A percentile compares a stretch with the other conserved stretches of the same genome.
phyloP scores from a whole-genome alignment of 2,888 invertebrate genomes.

The Aelia acuminata region DNA sequence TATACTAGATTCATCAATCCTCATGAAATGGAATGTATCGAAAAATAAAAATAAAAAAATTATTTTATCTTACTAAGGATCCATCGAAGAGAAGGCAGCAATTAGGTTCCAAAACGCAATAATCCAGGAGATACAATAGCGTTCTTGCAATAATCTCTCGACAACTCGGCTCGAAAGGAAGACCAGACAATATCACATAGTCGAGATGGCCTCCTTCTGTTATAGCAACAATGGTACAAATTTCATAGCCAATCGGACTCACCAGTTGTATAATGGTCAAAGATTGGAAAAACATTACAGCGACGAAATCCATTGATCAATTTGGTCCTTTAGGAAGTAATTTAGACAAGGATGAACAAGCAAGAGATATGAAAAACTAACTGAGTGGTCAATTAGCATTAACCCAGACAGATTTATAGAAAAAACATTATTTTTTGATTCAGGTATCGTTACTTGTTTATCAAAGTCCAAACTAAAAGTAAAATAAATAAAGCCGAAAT shows the following conservation, averaged over 20 bases:
- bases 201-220: background rate
- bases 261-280: background rate
- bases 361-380: too few relatives aligned
- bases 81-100: background rate
- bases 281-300: background rate
- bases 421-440: too few relatives aligned
- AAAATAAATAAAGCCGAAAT: too few relatives aligned
- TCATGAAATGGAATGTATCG: background rate
- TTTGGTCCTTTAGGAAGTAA: too few relatives aligned
- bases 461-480: too few relatives aligned
- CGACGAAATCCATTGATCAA: too few relatives aligned
- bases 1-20: background rate
- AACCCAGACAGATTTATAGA: too few relatives aligned
- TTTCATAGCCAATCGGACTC: background rate
- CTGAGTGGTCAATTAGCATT: too few relatives aligned
- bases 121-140: background rate
- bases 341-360: too few relatives aligned
- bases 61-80: background rate
- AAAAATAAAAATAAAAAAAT: background rate
- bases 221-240: background rate
- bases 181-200: constrained; percentile 22
- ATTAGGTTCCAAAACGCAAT: background rate
- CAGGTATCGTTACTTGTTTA: too few relatives aligned
- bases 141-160: background rate
- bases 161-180: background rate